Conservation (phyloP, 2,797 vertebrate species). For the Schizothorax lantsangensis region DNA sequence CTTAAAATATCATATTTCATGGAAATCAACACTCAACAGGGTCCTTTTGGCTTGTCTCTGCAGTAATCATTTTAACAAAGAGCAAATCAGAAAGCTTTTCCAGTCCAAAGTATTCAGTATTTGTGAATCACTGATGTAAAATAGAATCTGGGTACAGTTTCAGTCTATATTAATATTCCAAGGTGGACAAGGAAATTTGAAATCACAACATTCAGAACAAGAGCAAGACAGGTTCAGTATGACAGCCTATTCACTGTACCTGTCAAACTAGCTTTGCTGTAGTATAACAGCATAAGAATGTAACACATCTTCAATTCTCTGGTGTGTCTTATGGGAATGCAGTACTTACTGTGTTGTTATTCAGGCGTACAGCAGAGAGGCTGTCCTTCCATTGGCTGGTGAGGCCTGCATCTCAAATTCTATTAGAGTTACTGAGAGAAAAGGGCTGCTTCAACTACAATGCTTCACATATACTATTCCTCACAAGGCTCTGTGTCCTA, state of each 20-base stretch:
- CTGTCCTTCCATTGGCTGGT: conserved; percentile 10
- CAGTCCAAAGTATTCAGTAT: conserved; percentile 36
- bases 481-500: conserved; percentile 47
- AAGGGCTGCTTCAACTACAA: conserved; percentile 9
- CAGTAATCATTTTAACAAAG: neutral
- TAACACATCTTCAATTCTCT: neutral
- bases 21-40: neutral
- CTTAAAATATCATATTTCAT: conserved; percentile 8
- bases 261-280: conserved; percentile 16
- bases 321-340: conserved; percentile 6
- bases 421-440: conserved; percentile 46
- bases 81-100: conserved; percentile 50
- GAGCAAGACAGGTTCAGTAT: neutral
- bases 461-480: conserved; percentile 38
- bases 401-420: conserved; percentile 40
- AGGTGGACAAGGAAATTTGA: neutral
- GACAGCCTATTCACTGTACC: conserved; percentile 13
- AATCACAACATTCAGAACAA: neutral
- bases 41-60: neutral
- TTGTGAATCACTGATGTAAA: neutral
- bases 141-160: neutral
- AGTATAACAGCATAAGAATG: neutral
- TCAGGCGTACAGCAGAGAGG: neutral
- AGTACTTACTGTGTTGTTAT: conserved; percentile 27
- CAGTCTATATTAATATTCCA: conserved; percentile 1